phyloP scores from a whole-genome alignment of 2,888 invertebrate genomes.

The Morinoia aosen region DNA sequence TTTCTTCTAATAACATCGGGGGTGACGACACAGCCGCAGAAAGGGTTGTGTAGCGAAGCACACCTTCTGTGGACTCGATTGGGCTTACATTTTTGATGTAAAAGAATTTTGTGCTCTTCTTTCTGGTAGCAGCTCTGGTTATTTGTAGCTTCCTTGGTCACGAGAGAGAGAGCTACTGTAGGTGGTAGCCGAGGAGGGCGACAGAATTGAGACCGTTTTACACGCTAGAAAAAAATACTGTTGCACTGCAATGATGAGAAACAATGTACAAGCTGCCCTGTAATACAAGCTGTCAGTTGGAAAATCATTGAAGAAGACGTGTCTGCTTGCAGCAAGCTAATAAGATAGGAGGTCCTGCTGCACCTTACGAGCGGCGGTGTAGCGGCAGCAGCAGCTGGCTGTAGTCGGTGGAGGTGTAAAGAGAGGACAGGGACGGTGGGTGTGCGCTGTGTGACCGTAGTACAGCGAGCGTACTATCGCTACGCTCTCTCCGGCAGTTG shows the following conservation, averaged over 20 bases:
- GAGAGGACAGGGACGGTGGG: not conserved
- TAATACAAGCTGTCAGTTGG: not conserved
- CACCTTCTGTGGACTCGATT: not conserved
- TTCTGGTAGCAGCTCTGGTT: not conserved
- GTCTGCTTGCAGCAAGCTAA: no score
- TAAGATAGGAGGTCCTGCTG: not conserved
- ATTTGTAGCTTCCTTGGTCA: not conserved
- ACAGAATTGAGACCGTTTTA: not conserved
- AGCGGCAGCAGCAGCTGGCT: not conserved
- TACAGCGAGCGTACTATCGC: constrained; percentile 32
- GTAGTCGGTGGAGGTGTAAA: not conserved
- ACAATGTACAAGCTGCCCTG: not conserved
- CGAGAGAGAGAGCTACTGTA: not conserved
- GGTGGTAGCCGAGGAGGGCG: not conserved
- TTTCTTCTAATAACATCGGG: no score
- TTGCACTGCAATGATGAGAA: not conserved
- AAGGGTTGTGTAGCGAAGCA: not conserved
- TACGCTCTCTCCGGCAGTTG: constrained; percentile 25
- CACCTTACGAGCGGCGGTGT: not conserved
- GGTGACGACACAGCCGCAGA: not conserved
- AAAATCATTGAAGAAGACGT: not conserved
- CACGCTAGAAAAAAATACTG: not conserved
- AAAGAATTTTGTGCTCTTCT: not conserved
- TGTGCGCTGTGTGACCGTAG: not conserved
- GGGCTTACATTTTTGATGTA: not conserved